phyloP scores from a whole-genome alignment of 2,888 invertebrate species.

The Peribatodes rhomboidaria region DNA sequence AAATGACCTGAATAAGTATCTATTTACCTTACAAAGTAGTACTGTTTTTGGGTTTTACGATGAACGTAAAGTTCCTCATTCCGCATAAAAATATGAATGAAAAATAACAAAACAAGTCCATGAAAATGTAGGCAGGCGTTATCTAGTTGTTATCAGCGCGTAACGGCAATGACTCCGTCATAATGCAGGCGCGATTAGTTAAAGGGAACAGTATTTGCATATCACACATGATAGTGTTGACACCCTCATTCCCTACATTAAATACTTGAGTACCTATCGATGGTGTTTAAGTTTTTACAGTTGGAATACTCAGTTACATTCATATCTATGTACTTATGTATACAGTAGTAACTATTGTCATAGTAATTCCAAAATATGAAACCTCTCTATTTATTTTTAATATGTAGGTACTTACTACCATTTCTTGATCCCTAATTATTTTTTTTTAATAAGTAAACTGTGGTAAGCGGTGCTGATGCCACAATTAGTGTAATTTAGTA shows the following conservation, averaged over 20 bases:
- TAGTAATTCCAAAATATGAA: no score
- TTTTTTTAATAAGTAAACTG: no score
- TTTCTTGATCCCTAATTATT: no score
- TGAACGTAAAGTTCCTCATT: background rate
- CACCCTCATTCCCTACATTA: slow-evolving; percentile 39
- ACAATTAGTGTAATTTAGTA: no score
- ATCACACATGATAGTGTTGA: slow-evolving; percentile 50
- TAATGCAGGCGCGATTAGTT: slow-evolving; percentile 71
- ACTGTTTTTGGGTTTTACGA: background rate
- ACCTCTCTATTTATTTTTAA: no score
- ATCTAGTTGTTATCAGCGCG: slow-evolving; percentile 35
- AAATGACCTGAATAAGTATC: no score
- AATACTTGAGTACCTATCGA: background rate
- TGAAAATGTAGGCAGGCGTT: slow-evolving; percentile 25
- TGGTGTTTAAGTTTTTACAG: background rate
- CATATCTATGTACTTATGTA: background rate
- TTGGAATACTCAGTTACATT: background rate
- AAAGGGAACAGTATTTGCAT: slow-evolving; percentile 77
- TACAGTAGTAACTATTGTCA: no score
- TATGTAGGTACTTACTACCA: no score
- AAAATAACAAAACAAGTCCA: slow-evolving; percentile 17
- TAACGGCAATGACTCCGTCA: slow-evolving; percentile 61
- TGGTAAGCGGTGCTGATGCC: no score
- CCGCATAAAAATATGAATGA: background rate
- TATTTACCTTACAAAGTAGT: background rate